Evolutionary conservation across 1,140 invertebrate genomes (phyloP).

Genomic region (Propsilocerus akamusi): DNA sequence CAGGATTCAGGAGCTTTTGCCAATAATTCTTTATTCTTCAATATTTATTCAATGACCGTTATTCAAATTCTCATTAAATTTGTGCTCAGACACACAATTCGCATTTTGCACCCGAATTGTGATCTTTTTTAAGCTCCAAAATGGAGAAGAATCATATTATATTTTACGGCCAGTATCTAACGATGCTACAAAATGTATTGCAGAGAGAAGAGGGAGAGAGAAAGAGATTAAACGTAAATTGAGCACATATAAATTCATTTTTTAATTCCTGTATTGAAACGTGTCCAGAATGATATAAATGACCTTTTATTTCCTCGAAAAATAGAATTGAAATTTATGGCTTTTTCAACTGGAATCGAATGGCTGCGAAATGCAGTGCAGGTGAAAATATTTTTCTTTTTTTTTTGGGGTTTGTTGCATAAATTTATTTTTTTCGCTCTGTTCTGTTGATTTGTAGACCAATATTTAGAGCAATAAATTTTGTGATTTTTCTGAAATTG

Average conservation of each 20-base stretch:
- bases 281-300: not conserved
- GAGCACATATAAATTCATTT: not conserved
- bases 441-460: no score
- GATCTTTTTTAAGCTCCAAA: not conserved
- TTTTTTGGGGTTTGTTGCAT: not conserved
- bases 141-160: not conserved
- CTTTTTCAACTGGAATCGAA: not conserved
- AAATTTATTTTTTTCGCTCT: no score
- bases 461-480: not conserved
- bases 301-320: not conserved
- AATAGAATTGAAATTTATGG: not conserved
- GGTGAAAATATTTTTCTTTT: not conserved
- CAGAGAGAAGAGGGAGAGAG: not conserved
- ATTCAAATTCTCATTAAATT: no score
- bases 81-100: not conserved
- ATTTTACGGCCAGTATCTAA: not conserved
- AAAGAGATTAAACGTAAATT: not conserved
- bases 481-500: no score
- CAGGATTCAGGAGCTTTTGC: no score
- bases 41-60: no score
- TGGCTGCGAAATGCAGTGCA: not conserved
- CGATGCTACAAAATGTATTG: not conserved
- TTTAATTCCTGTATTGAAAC: conserved; percentile 2
- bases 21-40: no score
- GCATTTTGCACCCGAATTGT: not conserved